Evolutionary conservation across 2,113 vertebrate species (phyloP).

Genomic region (Rafetus swinhoei): DNA sequence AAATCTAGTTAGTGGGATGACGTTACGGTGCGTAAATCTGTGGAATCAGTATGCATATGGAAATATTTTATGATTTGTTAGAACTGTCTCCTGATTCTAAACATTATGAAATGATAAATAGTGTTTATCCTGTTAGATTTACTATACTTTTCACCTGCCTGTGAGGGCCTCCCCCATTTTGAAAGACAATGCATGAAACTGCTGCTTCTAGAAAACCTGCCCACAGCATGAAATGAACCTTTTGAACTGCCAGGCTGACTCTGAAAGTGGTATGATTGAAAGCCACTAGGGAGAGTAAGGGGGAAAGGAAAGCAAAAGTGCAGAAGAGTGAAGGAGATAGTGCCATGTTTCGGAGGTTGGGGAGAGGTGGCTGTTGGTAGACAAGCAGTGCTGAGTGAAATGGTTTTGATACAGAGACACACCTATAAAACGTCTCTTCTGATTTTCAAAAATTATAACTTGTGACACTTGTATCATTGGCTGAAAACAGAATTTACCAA

Average conservation of each 20-base stretch:
- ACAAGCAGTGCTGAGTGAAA: background rate
- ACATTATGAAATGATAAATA: background rate
- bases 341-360: background rate
- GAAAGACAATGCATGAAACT: background rate
- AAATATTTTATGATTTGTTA: background rate
- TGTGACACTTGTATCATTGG: background rate
- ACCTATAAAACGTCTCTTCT: background rate
- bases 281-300: background rate
- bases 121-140: background rate
- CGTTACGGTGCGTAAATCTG: background rate
- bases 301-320: background rate
- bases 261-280: background rate
- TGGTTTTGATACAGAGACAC: background rate
- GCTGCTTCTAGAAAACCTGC: background rate
- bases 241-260: background rate
- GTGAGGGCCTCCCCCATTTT: background rate
- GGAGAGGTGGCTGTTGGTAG: background rate
- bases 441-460: background rate
- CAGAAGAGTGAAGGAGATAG: background rate
- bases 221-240: background rate
- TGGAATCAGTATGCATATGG: background rate
- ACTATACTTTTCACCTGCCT: background rate
- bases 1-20: background rate
- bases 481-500: background rate
- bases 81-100: background rate